Conservation (phyloP, 2,797 vertebrate genomes). For the Lophius americanus region DNA sequence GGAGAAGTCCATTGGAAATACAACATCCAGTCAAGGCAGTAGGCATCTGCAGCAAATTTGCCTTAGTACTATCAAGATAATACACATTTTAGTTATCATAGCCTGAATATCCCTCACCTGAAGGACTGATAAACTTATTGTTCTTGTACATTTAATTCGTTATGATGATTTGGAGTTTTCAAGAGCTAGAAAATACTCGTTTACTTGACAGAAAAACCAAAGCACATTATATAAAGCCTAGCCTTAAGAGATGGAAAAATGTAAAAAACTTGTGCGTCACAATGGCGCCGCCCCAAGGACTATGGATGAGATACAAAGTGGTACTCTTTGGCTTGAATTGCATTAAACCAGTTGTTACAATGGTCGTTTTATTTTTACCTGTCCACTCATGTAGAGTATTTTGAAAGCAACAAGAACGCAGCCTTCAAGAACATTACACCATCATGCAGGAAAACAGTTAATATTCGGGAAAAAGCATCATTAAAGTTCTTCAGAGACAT, state of each 20-base stretch:
- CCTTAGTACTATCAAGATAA: neutral
- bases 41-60: neutral
- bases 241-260: conserved; percentile 39
- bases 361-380: conserved; percentile 10
- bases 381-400: conserved; percentile 27
- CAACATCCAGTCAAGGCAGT: neutral
- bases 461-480: conserved; percentile 36
- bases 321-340: neutral
- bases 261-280: conserved; percentile 16
- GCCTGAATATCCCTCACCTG: neutral
- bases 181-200: neutral
- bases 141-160: neutral
- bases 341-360: conserved; percentile 15
- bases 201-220: neutral
- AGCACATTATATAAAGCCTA: neutral
- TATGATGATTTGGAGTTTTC: neutral
- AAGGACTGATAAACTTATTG: no score
- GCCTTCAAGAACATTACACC: conserved; percentile 20
- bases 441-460: conserved; percentile 38
- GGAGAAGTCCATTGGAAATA: neutral
- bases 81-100: neutral
- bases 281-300: neutral
- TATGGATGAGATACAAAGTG: conserved; percentile 11
- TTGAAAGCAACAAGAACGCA: conserved; percentile 4
- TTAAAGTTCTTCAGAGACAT: conserved; percentile 46